Evolutionary conservation across 2,797 vertebrate species (phyloP), one percentile per base, ranked within the genome.

Genomic region (Mus caroli): DNA sequence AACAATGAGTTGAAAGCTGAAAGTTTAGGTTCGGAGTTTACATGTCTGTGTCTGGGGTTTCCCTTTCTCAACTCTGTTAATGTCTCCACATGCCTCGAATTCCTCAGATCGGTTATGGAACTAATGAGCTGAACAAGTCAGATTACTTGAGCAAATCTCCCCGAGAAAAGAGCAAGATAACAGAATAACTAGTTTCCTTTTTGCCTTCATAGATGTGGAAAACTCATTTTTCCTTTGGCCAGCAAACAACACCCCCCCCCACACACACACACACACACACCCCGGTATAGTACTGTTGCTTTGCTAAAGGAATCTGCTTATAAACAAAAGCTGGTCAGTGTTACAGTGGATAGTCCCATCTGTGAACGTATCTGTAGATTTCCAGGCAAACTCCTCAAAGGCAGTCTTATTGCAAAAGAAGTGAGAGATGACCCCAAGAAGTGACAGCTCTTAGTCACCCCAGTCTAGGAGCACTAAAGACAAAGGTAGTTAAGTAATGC

Each of bases 21-120:
- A 43, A 43, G 85, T 67, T 95, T 94, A 73, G 96, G 60, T 97
- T 96, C 60, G 67, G 58, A 73, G 89, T 97, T n/a, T 60, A 75
- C 71, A 92, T 64, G 78, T 90, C 73, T 90, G 37, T 60, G 31
- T 89, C 67, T 91, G 19, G 82, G 50, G 56, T 34, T 71, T 22
- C 67, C 37, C 56, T n/a, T 73, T 7, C 12, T 78, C 92, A 87
- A 62, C 52, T 58, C 73, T 89, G 20, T 95, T 92, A 28, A 46
- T 85, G 10, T 94, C 28, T 93, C 28, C 54, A 69, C 52, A 86
- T 89, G 22, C 88, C 31, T 85, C 60, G 91, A 64, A 93, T 97
- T 92, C 52, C 71, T 96, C 94, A 77, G 84, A 28, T 24, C 92
- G 22, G 13, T 91, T 95, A 67, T 91, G 62, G 94, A 60, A 90